Evolutionary conservation across 2,888 invertebrate genomes (phyloP).

Genomic region (Cotesia congregata): DNA sequence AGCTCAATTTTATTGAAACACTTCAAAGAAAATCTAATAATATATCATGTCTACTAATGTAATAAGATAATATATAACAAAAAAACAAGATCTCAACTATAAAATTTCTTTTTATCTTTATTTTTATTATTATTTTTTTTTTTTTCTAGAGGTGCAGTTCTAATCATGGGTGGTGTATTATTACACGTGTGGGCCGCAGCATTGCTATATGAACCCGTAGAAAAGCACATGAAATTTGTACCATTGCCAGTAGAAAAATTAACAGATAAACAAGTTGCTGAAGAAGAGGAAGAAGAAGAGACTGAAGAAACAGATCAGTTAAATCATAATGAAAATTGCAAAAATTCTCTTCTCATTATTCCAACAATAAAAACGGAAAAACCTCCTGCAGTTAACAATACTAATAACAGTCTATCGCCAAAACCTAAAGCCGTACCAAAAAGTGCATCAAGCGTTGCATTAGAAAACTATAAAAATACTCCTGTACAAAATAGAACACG

Average conservation of each 20-base stretch:
- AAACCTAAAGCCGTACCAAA: conserved; percentile 60
- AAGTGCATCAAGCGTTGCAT: conserved; percentile 81
- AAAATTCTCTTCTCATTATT: conserved; percentile 47
- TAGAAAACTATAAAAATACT: conserved; percentile 72
- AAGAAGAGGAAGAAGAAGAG: conserved; percentile 61
- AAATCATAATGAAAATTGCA: conserved; percentile 58
- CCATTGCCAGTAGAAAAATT: conserved; percentile 68
- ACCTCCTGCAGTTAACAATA: conserved; percentile 46
- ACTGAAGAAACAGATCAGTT: conserved; percentile 56
- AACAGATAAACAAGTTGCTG: conserved; percentile 62
- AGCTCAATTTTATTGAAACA: no score
- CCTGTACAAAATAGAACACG: conserved; percentile 72
- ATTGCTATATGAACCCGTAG: conserved; percentile 86
- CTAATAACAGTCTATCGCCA: conserved; percentile 51
- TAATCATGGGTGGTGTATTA: conserved; percentile 86
- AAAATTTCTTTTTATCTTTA: conserved; percentile 18
- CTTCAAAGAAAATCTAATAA: no score
- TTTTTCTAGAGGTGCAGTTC: conserved; percentile 79
- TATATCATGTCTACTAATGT: no score
- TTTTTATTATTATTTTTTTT: conserved; percentile 46
- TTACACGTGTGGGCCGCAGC: conserved; percentile 89
- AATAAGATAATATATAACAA: no score
- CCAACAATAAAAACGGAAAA: conserved; percentile 57
- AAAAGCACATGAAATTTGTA: conserved; percentile 82
- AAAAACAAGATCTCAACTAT: background rate